phyloP scores from a whole-genome alignment of 1,140 invertebrate species.

The Apocrypta bakeri region DNA sequence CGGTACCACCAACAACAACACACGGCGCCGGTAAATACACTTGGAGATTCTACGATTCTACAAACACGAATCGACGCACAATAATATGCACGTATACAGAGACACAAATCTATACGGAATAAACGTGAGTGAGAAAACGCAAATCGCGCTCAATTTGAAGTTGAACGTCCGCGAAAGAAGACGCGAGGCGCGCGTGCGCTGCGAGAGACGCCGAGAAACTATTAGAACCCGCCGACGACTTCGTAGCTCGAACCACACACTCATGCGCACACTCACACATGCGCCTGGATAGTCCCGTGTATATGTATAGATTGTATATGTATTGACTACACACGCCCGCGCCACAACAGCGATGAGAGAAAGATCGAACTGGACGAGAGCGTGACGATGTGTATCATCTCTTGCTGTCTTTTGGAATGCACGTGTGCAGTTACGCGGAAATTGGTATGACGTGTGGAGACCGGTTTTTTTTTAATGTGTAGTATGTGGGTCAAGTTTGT shows the following conservation, averaged over 20 bases:
- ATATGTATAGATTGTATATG: neutral
- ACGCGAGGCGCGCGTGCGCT: neutral
- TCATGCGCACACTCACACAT: neutral
- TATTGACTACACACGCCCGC: neutral
- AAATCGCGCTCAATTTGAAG: neutral
- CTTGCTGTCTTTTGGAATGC: neutral
- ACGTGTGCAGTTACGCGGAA: slow-evolving; percentile 1
- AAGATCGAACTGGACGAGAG: neutral
- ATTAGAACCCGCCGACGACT: neutral
- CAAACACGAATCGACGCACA: too few species aligned
- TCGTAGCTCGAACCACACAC: neutral
- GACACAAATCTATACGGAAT: too few species aligned
- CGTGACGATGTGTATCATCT: neutral
- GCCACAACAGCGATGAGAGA: neutral
- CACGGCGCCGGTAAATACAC: too few species aligned
- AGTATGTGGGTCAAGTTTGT: neutral
- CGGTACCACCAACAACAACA: too few species aligned
- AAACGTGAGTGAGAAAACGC: too few species aligned
- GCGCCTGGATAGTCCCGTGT: neutral
- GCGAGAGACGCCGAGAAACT: slow-evolving; percentile 36
- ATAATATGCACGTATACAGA: too few species aligned
- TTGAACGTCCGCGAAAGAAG: neutral
- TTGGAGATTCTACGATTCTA: too few species aligned
- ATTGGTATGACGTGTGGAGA: neutral
- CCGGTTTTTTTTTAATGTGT: neutral